These are phyloP conservation scores for Lutraria rhynchaena DNA, from an alignment of 1,140 invertebrate genomes.

Conservation along the genomic window DNA sequence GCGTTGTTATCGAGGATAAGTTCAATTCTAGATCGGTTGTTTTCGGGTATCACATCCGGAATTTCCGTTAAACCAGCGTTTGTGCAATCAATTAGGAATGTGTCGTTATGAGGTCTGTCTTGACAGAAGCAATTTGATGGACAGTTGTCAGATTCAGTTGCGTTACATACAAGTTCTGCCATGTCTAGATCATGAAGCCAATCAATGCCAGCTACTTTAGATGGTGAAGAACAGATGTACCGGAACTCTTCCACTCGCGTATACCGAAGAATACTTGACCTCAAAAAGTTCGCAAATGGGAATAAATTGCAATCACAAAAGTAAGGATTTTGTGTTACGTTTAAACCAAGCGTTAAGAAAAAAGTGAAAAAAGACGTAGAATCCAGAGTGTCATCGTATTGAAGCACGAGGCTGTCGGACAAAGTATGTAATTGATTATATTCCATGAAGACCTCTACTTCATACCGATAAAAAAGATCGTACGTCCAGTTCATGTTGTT, in stretches of 20 bases:
- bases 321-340: constrained; percentile 35
- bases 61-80: constrained; percentile 25
- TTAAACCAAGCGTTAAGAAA: constrained; percentile 28
- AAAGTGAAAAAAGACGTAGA: not conserved
- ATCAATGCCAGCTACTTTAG: constrained; percentile 23
- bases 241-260: constrained; percentile 31
- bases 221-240: not conserved
- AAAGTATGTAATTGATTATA: constrained; percentile 16
- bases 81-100: constrained; percentile 31
- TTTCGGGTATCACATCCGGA: not conserved
- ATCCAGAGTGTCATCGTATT: not conserved
- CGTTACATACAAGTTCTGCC: constrained; percentile 31
- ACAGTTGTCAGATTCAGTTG: constrained; percentile 5
- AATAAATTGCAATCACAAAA: constrained; percentile 40
- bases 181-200: constrained; percentile 29
- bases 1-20: constrained; percentile 27
- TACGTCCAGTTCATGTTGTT: constrained; percentile 47
- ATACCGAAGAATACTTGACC: constrained; percentile 10
- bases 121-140: constrained; percentile 32
- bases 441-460: constrained; percentile 24
- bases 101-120: constrained; percentile 47
- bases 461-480: constrained; percentile 29
- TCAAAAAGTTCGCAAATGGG: not conserved
- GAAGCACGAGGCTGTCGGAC: not conserved
- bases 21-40: constrained; percentile 33